Percentiles rank a stretch among this genome's conserved stretches.
Conservation (phyloP, 1,140 invertebrate species). For the Acromyrmex charruanus region DNA sequence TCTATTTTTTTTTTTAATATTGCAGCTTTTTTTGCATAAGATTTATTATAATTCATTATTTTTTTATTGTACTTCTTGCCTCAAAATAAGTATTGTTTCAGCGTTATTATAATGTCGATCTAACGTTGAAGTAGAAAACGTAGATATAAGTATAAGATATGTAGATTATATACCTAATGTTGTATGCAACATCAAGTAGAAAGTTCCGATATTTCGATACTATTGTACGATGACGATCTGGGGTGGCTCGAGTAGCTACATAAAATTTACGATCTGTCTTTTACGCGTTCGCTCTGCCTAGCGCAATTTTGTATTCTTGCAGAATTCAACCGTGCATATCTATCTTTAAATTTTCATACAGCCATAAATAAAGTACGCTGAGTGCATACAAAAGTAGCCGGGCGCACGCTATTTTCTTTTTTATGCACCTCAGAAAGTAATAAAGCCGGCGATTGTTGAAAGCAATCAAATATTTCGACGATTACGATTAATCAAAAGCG, state of each 20-base stretch:
- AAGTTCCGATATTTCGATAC: neutral
- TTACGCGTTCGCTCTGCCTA: neutral
- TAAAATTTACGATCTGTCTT: slow-evolving; percentile 32
- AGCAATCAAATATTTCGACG: neutral
- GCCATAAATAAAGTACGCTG: slow-evolving; percentile 1
- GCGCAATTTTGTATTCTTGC: neutral
- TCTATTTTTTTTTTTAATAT: too few species aligned
- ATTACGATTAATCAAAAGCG: neutral
- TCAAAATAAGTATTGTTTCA: too few species aligned
- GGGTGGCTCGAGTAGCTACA: neutral
- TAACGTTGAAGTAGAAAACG: neutral
- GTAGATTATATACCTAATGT: neutral
- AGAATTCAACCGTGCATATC: slow-evolving; percentile 19
- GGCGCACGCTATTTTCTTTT: neutral
- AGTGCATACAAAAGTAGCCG: neutral
- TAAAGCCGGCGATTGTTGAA: neutral
- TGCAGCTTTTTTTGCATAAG: too few species aligned
- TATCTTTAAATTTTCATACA: slow-evolving; percentile 11
- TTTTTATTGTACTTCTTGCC: too few species aligned
- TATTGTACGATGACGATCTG: neutral
- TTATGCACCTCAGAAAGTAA: neutral
- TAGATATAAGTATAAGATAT: neutral
- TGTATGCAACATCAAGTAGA: neutral
- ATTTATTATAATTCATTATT: too few species aligned
- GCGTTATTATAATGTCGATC: neutral